These are phyloP conservation scores for Caenorhabditis parvicauda DNA, from an alignment of 2,888 invertebrate species.

Conservation along the genomic window DNA sequence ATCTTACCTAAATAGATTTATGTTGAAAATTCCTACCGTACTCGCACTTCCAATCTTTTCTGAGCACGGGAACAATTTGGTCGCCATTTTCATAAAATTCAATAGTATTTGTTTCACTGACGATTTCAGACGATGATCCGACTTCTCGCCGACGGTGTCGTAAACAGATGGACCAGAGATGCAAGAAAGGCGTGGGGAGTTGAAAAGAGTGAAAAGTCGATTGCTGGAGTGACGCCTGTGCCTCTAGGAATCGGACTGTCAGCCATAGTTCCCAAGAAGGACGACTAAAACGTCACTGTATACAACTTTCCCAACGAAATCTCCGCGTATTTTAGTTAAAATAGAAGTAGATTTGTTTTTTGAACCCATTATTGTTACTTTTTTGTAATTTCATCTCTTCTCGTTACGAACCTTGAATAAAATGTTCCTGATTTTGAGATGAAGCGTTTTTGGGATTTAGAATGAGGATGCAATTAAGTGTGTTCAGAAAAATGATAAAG, in stretches of 20 bases:
- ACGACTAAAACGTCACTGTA: constrained; percentile 26
- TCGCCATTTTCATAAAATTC: no score
- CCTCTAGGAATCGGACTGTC: constrained; percentile 57
- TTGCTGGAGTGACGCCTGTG: constrained; percentile 46
- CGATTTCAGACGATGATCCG: constrained; percentile 54
- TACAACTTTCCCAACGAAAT: no score
- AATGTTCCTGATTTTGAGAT: no score
- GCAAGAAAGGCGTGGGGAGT: constrained; percentile 32
- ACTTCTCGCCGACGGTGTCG: constrained; percentile 54
- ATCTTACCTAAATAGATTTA: no score
- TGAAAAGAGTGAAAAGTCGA: constrained; percentile 37
- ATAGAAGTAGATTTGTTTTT: no score
- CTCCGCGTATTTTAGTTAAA: no score
- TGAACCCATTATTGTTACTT: neutral
- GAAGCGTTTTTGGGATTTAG: no score
- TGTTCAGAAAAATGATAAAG: no score
- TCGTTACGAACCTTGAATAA: neutral
- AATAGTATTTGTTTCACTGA: neutral
- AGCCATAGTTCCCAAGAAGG: constrained; percentile 37
- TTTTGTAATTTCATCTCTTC: neutral
- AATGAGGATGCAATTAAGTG: no score
- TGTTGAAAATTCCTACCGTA: neutral
- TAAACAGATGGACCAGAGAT: constrained; percentile 57
- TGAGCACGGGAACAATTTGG: no score
- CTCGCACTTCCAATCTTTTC: neutral